Base-by-base conservation (phyloP, 2,797 vertebrate genomes). In the Miichthys miiuy region DNA sequence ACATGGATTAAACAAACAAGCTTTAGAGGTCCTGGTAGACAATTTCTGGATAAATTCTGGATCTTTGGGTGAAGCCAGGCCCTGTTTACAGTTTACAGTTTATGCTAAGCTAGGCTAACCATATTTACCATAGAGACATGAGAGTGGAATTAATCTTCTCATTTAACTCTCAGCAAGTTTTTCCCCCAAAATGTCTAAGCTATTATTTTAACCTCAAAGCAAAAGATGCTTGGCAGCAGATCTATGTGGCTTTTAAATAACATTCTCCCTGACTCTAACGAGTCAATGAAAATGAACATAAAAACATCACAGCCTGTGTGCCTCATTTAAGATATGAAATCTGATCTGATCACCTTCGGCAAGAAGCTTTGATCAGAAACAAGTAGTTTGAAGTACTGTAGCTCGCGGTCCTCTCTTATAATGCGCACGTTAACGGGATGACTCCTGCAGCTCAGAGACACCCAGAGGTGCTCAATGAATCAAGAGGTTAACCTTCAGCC, bases 391-490 rank as follows among this genome's bases (percentile, higher is more conserved):
- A 62, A 34, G 18, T 6, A 30, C 13, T 50, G 11, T 18, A 17
- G 30, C 30, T 30, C 30, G 30, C 44, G 7, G 0, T n/a, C 16
- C 18, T 57, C 25, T 65, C 71, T 48, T n/a, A 46, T 44, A 25
- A n/a, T 42, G 16, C 18, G 27, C 46, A 73, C 44, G 47, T 54
- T n/a, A 56, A 41, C 34, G 42, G 20, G 66, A 51, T 50, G 50
- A 55, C 46, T 62, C 42, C 17, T 60, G 55, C 50, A 42, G 66
- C n/a, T 57, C 64, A 25, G 48, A 65, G 56, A 70, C 17, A 75
- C 62, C 54, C 72, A 30, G 74, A 56, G 56, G 73, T 75, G 47
- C 27, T 80, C 25, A 88, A 84, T 72, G 70, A 86, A 83, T 82
- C 75, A 67, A 54, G 57, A 82, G 68, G 70, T 81, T 55, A 73